phyloP scores from a whole-genome alignment of 2,888 invertebrate species.

The Stenichneumon culpator region DNA sequence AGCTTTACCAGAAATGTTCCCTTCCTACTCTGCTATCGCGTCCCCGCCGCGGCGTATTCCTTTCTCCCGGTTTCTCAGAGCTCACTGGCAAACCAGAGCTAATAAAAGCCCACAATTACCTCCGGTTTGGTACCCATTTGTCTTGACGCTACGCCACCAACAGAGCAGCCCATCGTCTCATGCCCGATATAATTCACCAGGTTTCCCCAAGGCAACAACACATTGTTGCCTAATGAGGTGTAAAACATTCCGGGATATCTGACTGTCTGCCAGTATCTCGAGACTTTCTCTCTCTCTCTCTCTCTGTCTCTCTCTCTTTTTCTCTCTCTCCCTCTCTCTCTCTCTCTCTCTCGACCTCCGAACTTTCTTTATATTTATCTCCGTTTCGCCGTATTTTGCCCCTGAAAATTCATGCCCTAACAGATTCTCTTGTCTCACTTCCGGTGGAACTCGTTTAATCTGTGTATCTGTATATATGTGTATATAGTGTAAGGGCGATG shows the following conservation, averaged over 20 bases:
- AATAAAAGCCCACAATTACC: slow-evolving; percentile 85
- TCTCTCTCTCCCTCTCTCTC: slow-evolving; percentile 17
- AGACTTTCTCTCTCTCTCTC: slow-evolving; percentile 28
- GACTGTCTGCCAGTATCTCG: slow-evolving; percentile 77
- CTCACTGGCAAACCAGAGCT: slow-evolving; percentile 81
- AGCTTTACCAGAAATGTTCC: slow-evolving; percentile 42
- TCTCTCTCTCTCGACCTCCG: slow-evolving; percentile 4
- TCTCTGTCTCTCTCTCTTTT: slow-evolving; percentile 36
- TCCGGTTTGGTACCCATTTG: slow-evolving; percentile 85
- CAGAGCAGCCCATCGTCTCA: slow-evolving; percentile 78
- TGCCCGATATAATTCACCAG: slow-evolving; percentile 85
- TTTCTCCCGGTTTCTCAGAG: slow-evolving; percentile 66
- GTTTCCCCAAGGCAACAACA: slow-evolving; percentile 81
- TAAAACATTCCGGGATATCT: slow-evolving; percentile 84
- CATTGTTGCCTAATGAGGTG: slow-evolving; percentile 85
- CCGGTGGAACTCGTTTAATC: slow-evolving; percentile 23
- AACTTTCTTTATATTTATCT: slow-evolving; percentile 9
- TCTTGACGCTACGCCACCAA: slow-evolving; percentile 77
- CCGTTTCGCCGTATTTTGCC: not conserved
- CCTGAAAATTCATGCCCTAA: slow-evolving; percentile 24
- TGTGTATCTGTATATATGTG: not conserved
- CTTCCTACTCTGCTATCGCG: slow-evolving; percentile 52
- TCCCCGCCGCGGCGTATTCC: slow-evolving; percentile 37
- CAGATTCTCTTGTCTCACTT: slow-evolving; percentile 40
- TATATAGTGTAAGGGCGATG: not conserved